Conservation (phyloP, 2,888 invertebrate species). For the Morpho achilles region DNA sequence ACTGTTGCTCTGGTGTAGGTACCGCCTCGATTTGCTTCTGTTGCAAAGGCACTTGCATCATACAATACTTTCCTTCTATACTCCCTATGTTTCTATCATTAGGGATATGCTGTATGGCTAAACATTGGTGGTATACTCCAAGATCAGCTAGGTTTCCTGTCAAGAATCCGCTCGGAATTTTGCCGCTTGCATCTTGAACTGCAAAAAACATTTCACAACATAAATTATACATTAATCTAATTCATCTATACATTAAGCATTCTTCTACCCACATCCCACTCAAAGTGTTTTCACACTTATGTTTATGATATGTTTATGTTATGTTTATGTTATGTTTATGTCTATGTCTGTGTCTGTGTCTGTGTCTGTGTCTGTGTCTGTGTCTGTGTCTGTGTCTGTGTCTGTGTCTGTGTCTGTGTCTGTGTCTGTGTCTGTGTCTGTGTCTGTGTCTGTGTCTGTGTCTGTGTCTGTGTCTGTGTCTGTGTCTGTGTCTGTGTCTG, state of each 20-base stretch:
- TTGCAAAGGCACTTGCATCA: slow-evolving; percentile 38
- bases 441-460: too few species aligned
- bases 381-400: not conserved
- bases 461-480: too few species aligned
- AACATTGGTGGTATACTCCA: slow-evolving; percentile 57
- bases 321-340: not conserved
- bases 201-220: slow-evolving; percentile 12
- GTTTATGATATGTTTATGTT: too few species aligned
- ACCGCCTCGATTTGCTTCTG: slow-evolving; percentile 29
- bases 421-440: too few species aligned
- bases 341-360: not conserved
- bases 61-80: slow-evolving; percentile 66
- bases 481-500: too few species aligned
- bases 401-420: too few species aligned
- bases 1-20: not conserved
- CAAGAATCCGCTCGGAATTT: slow-evolving; percentile 55
- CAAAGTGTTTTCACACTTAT: too few species aligned
- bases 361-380: not conserved
- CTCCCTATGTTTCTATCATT: slow-evolving; percentile 40
- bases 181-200: slow-evolving; percentile 68
- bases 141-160: slow-evolving; percentile 55
- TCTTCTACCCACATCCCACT: too few species aligned
- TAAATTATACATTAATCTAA: too few species aligned
- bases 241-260: too few species aligned
- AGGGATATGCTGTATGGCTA: slow-evolving; percentile 36